Evolutionary conservation across 2,797 vertebrate species (phyloP).

Genomic region (Sebastiscus tertius): DNA sequence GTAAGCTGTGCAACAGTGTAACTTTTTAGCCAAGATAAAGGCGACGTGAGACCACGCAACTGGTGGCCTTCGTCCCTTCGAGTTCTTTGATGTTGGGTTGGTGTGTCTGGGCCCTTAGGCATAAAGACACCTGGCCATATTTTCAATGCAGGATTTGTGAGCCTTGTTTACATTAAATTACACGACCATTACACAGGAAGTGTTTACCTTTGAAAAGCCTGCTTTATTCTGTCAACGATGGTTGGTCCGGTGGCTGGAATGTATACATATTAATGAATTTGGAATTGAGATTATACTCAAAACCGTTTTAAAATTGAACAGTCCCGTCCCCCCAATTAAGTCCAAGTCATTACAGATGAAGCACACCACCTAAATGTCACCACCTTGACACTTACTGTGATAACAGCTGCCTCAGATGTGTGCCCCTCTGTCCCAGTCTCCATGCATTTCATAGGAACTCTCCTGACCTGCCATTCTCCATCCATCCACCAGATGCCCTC

Average conservation of each 20-base stretch:
- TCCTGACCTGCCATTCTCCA: not conserved
- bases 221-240: not conserved
- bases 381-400: too few relatives aligned
- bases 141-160: not conserved
- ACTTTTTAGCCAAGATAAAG: too few relatives aligned
- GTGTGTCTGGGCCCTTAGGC: too few relatives aligned
- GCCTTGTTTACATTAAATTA: not conserved
- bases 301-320: not conserved
- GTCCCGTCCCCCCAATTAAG: not conserved
- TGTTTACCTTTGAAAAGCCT: not conserved
- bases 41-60: fast-evolving
- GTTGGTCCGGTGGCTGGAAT: not conserved
- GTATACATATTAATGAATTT: not conserved
- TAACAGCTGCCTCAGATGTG: too few relatives aligned
- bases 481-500: not conserved
- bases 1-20: too few relatives aligned
- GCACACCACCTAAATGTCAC: too few relatives aligned
- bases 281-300: not conserved
- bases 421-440: not conserved
- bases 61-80: too few relatives aligned
- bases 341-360: not conserved
- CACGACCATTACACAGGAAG: not conserved
- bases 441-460: not conserved
- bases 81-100: too few relatives aligned
- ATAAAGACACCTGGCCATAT: too few relatives aligned